These are phyloP conservation scores for Sinohyriopsis cumingii DNA, from an alignment of 2,888 invertebrate species.

Conservation along the genomic window DNA sequence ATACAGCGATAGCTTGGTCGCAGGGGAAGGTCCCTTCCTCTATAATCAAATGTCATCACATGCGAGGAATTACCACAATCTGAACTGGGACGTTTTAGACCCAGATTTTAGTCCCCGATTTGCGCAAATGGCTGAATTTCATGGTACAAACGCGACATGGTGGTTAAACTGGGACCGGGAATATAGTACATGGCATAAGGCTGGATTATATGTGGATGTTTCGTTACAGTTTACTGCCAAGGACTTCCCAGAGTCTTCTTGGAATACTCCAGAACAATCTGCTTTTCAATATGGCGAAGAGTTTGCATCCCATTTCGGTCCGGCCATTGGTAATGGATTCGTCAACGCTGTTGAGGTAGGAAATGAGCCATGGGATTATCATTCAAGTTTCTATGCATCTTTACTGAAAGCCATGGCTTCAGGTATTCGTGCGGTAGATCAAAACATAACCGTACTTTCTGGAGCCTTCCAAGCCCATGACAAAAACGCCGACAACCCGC, in stretches of 20 bases:
- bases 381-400: slow-evolving; percentile 42
- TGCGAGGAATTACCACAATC: slow-evolving; percentile 54
- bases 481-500: slow-evolving; percentile 19
- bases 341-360: slow-evolving; percentile 50
- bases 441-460: slow-evolving; percentile 38
- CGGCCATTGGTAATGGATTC: slow-evolving; percentile 39
- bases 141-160: slow-evolving; percentile 45
- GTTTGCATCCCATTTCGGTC: slow-evolving; percentile 53
- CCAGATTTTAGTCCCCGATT: slow-evolving; percentile 47
- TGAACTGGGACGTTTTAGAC: slow-evolving; percentile 51
- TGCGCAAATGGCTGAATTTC: slow-evolving; percentile 39
- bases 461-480: slow-evolving; percentile 56
- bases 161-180: slow-evolving; percentile 60
- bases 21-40: slow-evolving; percentile 39
- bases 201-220: slow-evolving; percentile 43
- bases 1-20: slow-evolving; percentile 28
- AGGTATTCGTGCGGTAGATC: slow-evolving; percentile 40
- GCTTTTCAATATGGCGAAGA: slow-evolving; percentile 44
- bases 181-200: slow-evolving; percentile 44
- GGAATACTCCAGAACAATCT: slow-evolving; percentile 40
- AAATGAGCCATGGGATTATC: slow-evolving; percentile 58
- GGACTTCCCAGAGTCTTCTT: slow-evolving; percentile 32
- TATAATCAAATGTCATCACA: slow-evolving; percentile 47
- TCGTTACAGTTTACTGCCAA: slow-evolving; percentile 51
- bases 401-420: slow-evolving; percentile 49